Evolutionary conservation across 92 coral and sea anemone genomes (phyloP).

Genomic region (Micromussa lordhowensis): DNA sequence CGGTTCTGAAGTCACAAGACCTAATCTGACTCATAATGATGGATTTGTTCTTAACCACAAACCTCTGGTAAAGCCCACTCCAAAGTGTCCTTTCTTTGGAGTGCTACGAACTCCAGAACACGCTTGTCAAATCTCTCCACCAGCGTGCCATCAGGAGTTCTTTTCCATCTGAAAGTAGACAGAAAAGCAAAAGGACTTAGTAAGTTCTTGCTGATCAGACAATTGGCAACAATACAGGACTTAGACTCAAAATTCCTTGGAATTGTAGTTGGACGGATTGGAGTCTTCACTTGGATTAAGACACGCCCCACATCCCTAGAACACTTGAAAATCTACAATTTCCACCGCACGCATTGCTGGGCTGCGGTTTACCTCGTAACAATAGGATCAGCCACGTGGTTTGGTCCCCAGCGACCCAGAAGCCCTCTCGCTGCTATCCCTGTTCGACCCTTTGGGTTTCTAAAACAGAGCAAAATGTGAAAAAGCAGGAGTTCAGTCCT

Average conservation of each 20-base stretch:
- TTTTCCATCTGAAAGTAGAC: slow-evolving; percentile 57
- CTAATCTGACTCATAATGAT: neutral
- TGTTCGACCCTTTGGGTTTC: slow-evolving; percentile 86
- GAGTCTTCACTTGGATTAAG: neutral
- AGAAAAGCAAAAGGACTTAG: neutral
- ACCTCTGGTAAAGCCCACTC: slow-evolving; percentile 91
- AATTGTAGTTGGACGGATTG: neutral
- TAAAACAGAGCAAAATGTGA: slow-evolving; percentile 9
- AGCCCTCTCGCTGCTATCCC: slow-evolving; percentile 86
- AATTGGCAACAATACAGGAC: neutral
- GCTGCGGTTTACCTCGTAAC: slow-evolving; percentile 69
- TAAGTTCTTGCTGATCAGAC: neutral
- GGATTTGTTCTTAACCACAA: slow-evolving; percentile 17
- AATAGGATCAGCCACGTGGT: slow-evolving; percentile 87
- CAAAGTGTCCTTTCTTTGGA: slow-evolving; percentile 70
- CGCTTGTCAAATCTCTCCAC: slow-evolving; percentile 58
- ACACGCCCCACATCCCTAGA: neutral
- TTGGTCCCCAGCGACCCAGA: slow-evolving; percentile 91
- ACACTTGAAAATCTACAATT: neutral
- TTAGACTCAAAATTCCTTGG: neutral
- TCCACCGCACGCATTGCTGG: neutral
- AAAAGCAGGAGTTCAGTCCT: neutral
- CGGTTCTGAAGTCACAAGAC: no score
- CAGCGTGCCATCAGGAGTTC: slow-evolving; percentile 33
- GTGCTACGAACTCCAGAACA: slow-evolving; percentile 81